phyloP scores from a whole-genome alignment of 2,797 vertebrate species.

The Megaceryle alcyon region DNA sequence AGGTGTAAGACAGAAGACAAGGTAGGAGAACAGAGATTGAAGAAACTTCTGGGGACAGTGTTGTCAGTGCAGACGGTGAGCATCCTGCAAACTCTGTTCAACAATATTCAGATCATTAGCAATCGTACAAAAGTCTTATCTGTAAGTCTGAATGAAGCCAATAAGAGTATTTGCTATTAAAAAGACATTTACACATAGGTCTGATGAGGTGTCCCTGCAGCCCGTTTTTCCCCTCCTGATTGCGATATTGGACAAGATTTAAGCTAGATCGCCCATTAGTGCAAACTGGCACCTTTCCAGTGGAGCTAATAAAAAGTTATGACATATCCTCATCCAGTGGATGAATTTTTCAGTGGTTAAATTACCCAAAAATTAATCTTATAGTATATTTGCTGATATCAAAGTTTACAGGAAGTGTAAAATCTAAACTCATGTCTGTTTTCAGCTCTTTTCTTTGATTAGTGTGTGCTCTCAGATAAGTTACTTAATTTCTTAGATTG shows the following conservation, averaged over 20 bases:
- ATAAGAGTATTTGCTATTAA: neutral
- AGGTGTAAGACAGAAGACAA: neutral
- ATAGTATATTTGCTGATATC: neutral
- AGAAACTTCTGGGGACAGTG: neutral
- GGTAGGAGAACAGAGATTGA: neutral
- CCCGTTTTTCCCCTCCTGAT: neutral
- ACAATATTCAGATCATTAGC: neutral
- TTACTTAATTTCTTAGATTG: neutral
- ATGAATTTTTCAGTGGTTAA: neutral
- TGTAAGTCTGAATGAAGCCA: neutral
- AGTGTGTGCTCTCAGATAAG: neutral
- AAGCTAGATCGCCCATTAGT: neutral
- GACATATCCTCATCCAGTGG: neutral
- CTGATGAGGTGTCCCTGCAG: neutral
- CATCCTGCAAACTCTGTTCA: neutral
- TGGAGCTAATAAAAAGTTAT: neutral
- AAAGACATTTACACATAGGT: neutral
- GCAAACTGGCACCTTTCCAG: neutral
- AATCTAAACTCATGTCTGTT: neutral
- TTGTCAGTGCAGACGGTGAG: neutral
- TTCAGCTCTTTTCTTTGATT: neutral
- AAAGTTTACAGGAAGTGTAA: neutral
- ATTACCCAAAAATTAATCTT: neutral
- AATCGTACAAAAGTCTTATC: neutral
- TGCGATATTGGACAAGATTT: neutral